phyloP scores from a whole-genome alignment of 2,797 vertebrate species.

The Darevskia mixta region DNA sequence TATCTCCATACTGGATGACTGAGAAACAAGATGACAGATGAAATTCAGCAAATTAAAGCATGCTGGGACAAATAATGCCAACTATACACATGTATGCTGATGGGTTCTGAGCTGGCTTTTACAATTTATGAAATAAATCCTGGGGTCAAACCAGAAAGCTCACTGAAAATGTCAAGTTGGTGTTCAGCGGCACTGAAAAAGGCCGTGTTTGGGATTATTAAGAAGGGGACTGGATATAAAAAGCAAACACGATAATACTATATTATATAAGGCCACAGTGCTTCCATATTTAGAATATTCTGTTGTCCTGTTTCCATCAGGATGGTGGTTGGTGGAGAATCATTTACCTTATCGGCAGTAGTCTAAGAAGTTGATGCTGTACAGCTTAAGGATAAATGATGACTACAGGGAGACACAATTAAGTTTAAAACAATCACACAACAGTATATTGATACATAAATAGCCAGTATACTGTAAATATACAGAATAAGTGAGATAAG shows the following conservation, averaged over 20 bases:
- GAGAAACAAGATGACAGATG: slow-evolving; percentile 19
- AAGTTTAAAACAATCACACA: not conserved
- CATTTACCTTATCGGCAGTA: not conserved
- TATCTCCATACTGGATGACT: not conserved
- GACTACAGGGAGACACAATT: not conserved
- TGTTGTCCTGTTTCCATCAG: not conserved
- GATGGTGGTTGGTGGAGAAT: not conserved
- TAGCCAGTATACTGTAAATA: not conserved
- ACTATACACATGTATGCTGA: not conserved
- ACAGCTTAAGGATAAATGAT: not conserved
- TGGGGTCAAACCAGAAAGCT: slow-evolving; percentile 2
- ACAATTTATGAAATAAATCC: slow-evolving; percentile 12
- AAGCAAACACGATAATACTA: not conserved
- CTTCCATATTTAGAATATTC: slow-evolving; percentile 12
- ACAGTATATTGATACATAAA: not conserved
- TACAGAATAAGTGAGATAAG: not conserved
- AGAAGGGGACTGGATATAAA: not conserved
- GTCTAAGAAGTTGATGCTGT: not conserved
- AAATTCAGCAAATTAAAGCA: slow-evolving; percentile 15
- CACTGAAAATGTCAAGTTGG: slow-evolving; percentile 10
- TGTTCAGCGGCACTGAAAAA: slow-evolving; percentile 38
- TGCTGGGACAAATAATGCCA: slow-evolving; percentile 11
- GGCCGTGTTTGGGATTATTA: slow-evolving; percentile 8
- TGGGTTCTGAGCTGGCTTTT: slow-evolving; percentile 13
- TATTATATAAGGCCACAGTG: not conserved